Evolutionary conservation across 2,888 invertebrate genomes (phyloP).

Genomic region (Osmoderma eremita): DNA sequence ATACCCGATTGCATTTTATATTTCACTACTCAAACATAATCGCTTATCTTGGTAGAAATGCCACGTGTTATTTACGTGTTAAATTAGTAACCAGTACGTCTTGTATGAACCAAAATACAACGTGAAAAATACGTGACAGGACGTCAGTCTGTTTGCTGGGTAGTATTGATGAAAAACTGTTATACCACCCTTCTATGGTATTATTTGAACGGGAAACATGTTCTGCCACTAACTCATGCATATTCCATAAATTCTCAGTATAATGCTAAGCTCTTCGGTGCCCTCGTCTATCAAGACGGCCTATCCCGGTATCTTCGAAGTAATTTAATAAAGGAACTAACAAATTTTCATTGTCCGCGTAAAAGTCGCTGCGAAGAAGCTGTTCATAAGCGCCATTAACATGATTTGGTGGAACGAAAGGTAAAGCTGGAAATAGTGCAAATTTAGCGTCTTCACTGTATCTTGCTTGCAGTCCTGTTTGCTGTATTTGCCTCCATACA

Average conservation of each 20-base stretch:
- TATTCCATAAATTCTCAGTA: conserved; percentile 6
- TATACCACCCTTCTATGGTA: no score
- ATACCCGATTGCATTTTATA: no score
- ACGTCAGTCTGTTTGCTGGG: no score
- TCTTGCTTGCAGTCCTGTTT: conserved; percentile 27
- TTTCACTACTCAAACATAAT: no score
- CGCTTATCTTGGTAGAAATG: no score
- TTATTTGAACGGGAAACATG: no score
- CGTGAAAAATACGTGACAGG: no score
- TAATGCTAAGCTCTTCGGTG: not conserved
- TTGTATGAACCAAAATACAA: no score
- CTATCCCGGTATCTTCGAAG: conserved; percentile 28
- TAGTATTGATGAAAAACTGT: no score
- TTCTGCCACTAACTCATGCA: no score
- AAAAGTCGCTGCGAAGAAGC: conserved; percentile 13
- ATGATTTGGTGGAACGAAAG: conserved; percentile 36
- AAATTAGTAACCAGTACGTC: no score
- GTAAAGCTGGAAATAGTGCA: conserved; percentile 34
- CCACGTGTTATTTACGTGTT: no score
- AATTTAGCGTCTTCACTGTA: conserved; percentile 39
- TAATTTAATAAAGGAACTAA: conserved; percentile 28
- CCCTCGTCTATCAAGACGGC: not conserved
- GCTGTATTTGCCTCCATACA: conserved; percentile 40
- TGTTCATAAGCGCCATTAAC: conserved; percentile 36
- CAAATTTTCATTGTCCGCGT: conserved; percentile 30